Base-by-base conservation (phyloP, 2,797 vertebrate genomes). In the Diplodus sargus region DNA sequence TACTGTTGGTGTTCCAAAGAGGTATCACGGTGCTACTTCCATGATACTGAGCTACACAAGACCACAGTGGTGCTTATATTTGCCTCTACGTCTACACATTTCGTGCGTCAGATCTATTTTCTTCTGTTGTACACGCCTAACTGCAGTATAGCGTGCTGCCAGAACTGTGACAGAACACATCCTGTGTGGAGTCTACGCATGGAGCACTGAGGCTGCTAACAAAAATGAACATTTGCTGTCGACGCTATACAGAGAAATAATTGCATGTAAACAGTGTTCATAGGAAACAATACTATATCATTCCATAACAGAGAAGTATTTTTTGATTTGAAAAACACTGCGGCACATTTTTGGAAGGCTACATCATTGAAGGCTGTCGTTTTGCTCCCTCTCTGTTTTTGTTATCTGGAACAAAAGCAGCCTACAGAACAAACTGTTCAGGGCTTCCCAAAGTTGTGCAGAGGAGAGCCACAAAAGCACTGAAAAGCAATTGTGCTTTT, bases 401-500 rank as follows among this genome's bases (percentile, higher is more conserved):
- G 85, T 81, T 87, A 78, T 84, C 75, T 23, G 71, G 82, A 90
- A 91, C 79, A 89, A 91, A 90, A 85, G 83, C 83, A 54, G 58
- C 66, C 69, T 45, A 48, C 34, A 76, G 86, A 91, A 88, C 84
- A 90, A 90, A 88, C 87, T 83, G 78, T 86, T 89, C 87, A 78
- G 80, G 71, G 86, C 76, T 85, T 86, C 62, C 78, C 74, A 78
- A 88, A 90, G 85, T 89, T 88, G 85, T 74, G 77, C 75, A 25
- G 82, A 78, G 67, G 67, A 90, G 78, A 89, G 75, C 63, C 73
- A 78, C 70, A 12, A 81, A 60, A 47, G 74, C 72, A 69, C 76
- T 59, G 75, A 79, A 82, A 88, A 87, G 82, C 58, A 89, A 87
- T 80, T 87, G 78, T 85, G 80, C 82, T 61, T 86, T 85, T 91